Evolutionary conservation across 1,140 invertebrate genomes (phyloP).

Genomic region (Parasteatoda tepidariorum): DNA sequence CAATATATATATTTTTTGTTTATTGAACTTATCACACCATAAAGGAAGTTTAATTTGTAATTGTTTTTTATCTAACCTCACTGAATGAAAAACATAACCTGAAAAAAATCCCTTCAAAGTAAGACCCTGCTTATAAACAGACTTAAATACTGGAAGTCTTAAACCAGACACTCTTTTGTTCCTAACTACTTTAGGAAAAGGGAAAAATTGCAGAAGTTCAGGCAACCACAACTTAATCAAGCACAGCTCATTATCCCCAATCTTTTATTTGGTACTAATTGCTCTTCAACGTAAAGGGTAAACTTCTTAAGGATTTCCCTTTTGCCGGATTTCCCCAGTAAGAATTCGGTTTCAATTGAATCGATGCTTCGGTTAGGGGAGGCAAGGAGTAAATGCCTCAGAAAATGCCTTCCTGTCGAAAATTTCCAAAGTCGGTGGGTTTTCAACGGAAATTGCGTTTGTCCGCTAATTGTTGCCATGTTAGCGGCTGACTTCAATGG

Average conservation of each 20-base stretch:
- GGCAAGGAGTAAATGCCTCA: not conserved
- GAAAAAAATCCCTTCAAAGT: too few species aligned
- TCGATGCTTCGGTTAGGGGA: slow-evolving; percentile 1
- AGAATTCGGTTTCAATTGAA: slow-evolving; percentile 19
- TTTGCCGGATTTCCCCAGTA: slow-evolving; percentile 23
- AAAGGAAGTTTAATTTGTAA: too few species aligned
- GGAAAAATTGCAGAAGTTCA: not conserved
- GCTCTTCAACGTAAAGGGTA: slow-evolving; percentile 1
- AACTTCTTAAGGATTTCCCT: slow-evolving; percentile 10
- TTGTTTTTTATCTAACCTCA: too few species aligned
- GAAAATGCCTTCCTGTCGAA: slow-evolving; percentile 32
- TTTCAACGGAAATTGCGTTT: slow-evolving; percentile 38
- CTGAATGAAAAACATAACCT: too few species aligned
- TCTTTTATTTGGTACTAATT: slow-evolving; percentile 48
- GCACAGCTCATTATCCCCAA: slow-evolving; percentile 37
- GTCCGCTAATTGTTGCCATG: slow-evolving; percentile 18
- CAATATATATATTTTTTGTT: too few species aligned
- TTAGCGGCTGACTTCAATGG: not conserved
- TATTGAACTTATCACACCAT: too few species aligned
- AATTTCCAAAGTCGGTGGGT: slow-evolving; percentile 13
- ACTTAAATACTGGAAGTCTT: too few species aligned
- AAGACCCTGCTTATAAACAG: too few species aligned
- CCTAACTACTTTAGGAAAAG: not conserved
- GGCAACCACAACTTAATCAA: slow-evolving; percentile 46
- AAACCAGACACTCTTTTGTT: not conserved